phyloP scores from a whole-genome alignment of 2,797 vertebrate genomes.

The Cheirogaleus major region DNA sequence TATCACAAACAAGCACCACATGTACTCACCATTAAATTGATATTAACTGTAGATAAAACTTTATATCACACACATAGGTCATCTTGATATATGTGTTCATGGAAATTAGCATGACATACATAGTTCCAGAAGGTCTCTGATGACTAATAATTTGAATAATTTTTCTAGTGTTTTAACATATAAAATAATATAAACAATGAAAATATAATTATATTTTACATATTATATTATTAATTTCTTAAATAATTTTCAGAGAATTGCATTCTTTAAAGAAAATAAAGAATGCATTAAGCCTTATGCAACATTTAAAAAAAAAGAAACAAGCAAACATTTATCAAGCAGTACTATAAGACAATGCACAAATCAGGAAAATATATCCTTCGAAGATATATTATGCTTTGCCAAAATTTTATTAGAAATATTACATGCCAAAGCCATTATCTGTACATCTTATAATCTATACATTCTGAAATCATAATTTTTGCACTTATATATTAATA shows the following conservation, averaged over 20 bases:
- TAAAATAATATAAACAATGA: not conserved
- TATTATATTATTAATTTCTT: not conserved
- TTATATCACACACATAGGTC: not conserved
- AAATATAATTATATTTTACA: not conserved
- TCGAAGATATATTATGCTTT: not conserved
- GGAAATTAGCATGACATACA: not conserved
- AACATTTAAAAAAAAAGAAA: not conserved
- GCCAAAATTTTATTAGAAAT: not conserved
- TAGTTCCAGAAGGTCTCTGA: not conserved
- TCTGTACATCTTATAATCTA: not conserved
- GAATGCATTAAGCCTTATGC: not conserved
- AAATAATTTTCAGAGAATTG: not conserved
- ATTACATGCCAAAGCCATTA: not conserved
- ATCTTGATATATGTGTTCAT: not conserved
- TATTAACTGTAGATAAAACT: not conserved
- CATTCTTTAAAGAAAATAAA: not conserved
- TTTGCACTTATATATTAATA: not conserved
- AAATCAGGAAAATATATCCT: not conserved
- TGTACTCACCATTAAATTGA: no score
- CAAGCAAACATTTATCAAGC: not conserved
- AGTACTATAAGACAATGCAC: not conserved
- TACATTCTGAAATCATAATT: not conserved
- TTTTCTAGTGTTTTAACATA: not conserved
- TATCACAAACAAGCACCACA: no score
- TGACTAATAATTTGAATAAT: not conserved